phyloP scores from a whole-genome alignment of 2,113 vertebrate genomes.

The Ceyx margarethae region DNA sequence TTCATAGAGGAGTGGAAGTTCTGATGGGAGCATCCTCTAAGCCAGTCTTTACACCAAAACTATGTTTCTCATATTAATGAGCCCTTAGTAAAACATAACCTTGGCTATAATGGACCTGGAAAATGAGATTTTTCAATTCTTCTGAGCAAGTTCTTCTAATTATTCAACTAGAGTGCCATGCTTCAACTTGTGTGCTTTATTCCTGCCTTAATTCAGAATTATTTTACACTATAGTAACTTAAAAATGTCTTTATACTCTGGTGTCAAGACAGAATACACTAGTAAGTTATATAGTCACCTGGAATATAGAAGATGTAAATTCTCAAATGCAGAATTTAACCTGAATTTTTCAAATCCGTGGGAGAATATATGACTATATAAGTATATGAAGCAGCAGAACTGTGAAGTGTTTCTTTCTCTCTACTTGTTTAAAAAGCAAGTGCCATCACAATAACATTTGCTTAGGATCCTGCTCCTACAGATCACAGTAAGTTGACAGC shows the following conservation, averaged over 20 bases:
- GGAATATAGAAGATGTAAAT: background rate
- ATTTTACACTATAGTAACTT: background rate
- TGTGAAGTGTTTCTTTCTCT: background rate
- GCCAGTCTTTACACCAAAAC: background rate
- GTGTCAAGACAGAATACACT: background rate
- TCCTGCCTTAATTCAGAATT: background rate
- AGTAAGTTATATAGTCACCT: background rate
- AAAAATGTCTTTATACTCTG: constrained; percentile 9
- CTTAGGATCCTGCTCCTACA: background rate
- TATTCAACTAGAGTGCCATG: background rate
- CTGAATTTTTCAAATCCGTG: background rate
- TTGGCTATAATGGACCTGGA: background rate
- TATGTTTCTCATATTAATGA: background rate
- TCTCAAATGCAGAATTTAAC: background rate
- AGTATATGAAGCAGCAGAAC: background rate
- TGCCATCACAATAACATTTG: background rate
- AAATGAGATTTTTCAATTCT: background rate
- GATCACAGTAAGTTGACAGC: background rate
- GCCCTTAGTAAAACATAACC: background rate
- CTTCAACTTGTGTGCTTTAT: constrained; percentile 6
- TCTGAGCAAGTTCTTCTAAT: background rate
- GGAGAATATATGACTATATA: background rate
- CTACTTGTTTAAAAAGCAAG: background rate
- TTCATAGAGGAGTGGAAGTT: background rate
- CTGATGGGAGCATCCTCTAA: background rate